Evolutionary conservation across 2,797 vertebrate species (phyloP).

Genomic region (Enteromius anoplus): DNA sequence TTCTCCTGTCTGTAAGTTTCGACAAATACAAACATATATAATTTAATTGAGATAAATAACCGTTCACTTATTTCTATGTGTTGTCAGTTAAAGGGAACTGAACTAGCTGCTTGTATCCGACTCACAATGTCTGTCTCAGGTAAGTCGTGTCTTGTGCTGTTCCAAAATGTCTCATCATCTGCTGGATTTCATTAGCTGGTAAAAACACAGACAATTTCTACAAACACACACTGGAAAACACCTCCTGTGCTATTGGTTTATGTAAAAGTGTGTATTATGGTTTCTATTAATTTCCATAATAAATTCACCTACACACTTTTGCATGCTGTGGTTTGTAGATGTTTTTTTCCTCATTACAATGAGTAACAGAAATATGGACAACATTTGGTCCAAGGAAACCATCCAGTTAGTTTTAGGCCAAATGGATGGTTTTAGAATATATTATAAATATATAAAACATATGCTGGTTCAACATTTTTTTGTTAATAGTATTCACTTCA

Average conservation of each 20-base stretch:
- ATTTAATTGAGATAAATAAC: background rate
- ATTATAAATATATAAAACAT: background rate
- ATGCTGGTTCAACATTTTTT: background rate
- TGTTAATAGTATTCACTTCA: background rate
- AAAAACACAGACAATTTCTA: constrained; percentile 34
- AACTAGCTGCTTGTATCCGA: constrained; percentile 44
- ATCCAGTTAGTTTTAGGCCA: background rate
- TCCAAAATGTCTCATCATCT: constrained; percentile 85
- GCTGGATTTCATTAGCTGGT: constrained; percentile 90
- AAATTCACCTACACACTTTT: background rate
- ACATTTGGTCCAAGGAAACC: background rate
- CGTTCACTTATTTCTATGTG: background rate
- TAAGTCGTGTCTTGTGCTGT: constrained; percentile 86
- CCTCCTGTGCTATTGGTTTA: background rate
- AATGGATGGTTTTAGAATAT: background rate
- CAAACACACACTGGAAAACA: constrained; percentile 1
- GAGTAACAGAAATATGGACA: background rate
- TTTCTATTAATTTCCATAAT: background rate
- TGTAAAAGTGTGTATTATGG: background rate
- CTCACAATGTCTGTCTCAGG: constrained; percentile 90
- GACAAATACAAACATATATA: constrained; percentile 48
- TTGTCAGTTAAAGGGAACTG: background rate
- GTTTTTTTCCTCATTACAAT: background rate
- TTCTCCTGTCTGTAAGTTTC: constrained; percentile 86
- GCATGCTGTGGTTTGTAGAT: background rate